Conservation (phyloP, 2,113 vertebrate genomes). For the Tragelaphus buxtoni region DNA sequence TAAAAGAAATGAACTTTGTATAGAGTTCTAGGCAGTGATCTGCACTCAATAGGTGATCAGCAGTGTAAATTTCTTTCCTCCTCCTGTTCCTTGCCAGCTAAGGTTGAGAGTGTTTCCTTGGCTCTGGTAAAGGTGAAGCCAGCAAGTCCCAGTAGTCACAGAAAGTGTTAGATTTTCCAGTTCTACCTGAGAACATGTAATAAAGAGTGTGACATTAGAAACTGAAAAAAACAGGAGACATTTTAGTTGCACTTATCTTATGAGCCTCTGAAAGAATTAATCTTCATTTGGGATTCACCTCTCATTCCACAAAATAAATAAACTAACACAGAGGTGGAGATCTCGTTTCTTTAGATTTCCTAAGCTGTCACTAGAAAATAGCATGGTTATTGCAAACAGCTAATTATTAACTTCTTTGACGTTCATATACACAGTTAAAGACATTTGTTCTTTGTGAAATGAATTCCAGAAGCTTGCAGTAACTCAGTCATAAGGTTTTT, state of each 20-base stretch:
- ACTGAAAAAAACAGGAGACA: not conserved
- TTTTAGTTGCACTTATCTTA: not conserved
- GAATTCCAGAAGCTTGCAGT: not conserved
- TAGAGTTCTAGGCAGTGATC: not conserved
- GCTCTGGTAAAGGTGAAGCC: not conserved
- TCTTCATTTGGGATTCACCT: not conserved
- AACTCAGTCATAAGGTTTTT: rapidly evolving
- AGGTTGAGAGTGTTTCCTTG: not conserved
- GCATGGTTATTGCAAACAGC: not conserved
- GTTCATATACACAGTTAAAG: not conserved
- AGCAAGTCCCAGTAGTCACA: not conserved
- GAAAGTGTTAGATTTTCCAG: not conserved
- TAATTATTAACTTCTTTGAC: not conserved
- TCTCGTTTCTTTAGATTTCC: not conserved
- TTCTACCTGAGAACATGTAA: not conserved
- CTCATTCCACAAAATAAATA: slow-evolving; percentile 42
- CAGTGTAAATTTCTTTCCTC: not conserved
- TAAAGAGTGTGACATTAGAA: not conserved
- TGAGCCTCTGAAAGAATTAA: not conserved
- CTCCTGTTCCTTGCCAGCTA: not conserved
- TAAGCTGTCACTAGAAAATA: not conserved
- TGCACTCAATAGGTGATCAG: not conserved
- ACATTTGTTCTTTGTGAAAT: not conserved
- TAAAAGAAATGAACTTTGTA: not conserved
- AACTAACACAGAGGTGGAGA: not conserved